Evolutionary conservation across 2,888 invertebrate genomes (phyloP).

Genomic region (Lasioglossum villosulum): DNA sequence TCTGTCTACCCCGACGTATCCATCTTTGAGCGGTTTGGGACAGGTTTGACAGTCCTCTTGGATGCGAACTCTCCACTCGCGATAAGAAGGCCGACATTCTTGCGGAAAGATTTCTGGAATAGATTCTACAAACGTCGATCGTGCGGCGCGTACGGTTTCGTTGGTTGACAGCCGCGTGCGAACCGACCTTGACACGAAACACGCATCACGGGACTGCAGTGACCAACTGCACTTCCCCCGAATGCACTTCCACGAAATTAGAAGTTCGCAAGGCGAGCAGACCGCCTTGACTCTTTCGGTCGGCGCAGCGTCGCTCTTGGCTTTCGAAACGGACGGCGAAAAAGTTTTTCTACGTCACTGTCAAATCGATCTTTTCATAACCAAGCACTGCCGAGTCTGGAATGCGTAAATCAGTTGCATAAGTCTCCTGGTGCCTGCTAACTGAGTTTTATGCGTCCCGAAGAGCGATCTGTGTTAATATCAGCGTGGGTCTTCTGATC

Average conservation of each 20-base stretch:
- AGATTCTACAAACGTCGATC: constrained; percentile 13
- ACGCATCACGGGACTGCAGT: constrained; percentile 32
- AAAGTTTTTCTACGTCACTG: neutral
- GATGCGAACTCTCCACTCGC: neutral
- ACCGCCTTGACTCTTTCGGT: constrained; percentile 17
- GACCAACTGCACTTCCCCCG: constrained; percentile 22
- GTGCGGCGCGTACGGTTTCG: constrained; percentile 17
- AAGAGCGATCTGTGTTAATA: neutral
- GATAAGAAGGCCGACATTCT: neutral
- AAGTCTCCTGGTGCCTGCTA: neutral
- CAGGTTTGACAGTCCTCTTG: neutral
- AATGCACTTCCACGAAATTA: constrained; percentile 41
- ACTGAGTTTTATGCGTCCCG: neutral
- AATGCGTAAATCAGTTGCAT: constrained; percentile 18
- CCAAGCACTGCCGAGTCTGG: neutral
- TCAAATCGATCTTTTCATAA: neutral
- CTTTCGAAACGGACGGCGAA: neutral
- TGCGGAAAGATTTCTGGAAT: neutral
- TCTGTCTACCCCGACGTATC: neutral
- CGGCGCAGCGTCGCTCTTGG: neutral
- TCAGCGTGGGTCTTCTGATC: neutral
- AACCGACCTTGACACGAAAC: constrained; percentile 58
- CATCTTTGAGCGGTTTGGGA: neutral
- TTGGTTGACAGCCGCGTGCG: constrained; percentile 13
- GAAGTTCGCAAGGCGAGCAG: constrained; percentile 5